Evolutionary conservation across 2,113 vertebrate species (phyloP).

Genomic region (Canis aureus): DNA sequence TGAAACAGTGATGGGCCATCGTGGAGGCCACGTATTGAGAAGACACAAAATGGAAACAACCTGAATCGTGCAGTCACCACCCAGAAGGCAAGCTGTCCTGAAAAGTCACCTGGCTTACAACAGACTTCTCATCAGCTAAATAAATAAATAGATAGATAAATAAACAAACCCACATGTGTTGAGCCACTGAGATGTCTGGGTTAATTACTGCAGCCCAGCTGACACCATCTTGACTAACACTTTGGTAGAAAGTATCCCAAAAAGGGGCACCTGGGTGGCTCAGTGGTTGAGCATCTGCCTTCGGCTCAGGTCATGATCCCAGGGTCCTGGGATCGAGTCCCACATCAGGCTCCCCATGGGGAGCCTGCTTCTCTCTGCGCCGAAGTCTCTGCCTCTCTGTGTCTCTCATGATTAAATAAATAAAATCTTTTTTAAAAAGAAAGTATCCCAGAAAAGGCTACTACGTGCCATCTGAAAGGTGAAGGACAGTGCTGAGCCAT

Average conservation of each 20-base stretch:
- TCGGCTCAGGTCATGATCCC: no score
- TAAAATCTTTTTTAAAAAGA: no score
- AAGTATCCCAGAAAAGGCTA: background rate
- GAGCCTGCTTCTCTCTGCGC: no score
- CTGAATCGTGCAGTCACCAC: background rate
- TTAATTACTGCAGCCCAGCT: background rate
- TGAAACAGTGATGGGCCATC: accelerated
- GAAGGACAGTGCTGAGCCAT: background rate
- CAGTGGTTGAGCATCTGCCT: no score
- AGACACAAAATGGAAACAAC: background rate
- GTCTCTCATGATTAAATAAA: no score
- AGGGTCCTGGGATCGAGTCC: no score
- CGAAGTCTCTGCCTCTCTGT: no score
- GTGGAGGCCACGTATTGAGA: background rate
- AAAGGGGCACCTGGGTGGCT: background rate
- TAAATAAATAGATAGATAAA: background rate
- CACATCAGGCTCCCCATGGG: no score
- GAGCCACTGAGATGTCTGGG: background rate
- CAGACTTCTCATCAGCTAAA: background rate
- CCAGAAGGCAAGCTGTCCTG: background rate
- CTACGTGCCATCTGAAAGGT: no score
- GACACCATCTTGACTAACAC: background rate
- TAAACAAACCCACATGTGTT: no score
- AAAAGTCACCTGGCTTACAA: background rate
- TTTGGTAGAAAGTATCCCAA: background rate